Evolutionary conservation across 2,888 invertebrate species (phyloP).

Genomic region (Andrena minutula): DNA sequence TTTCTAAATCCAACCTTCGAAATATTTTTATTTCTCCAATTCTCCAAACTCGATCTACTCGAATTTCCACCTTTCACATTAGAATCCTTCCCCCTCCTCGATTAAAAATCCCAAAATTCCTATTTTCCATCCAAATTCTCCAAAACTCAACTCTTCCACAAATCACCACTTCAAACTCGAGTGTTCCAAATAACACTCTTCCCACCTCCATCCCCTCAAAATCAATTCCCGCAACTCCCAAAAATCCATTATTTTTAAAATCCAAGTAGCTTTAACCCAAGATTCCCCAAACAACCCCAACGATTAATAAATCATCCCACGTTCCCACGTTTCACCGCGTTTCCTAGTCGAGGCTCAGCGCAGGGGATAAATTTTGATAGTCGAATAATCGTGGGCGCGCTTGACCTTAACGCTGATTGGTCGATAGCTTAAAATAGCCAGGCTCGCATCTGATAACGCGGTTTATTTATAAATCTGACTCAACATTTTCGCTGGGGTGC

Average conservation of each 20-base stretch:
- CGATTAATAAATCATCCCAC: background rate
- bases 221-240: too few relatives aligned
- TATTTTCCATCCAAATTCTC: too few relatives aligned
- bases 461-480: slow-evolving; percentile 67
- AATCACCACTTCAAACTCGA: too few relatives aligned
- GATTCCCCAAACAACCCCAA: background rate
- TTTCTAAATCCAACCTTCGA: too few relatives aligned
- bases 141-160: too few relatives aligned
- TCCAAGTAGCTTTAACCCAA: background rate
- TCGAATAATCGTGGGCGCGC: slow-evolving; percentile 73
- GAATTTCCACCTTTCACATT: background rate
- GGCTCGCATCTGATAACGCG: slow-evolving; percentile 75
- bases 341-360: slow-evolving; percentile 76
- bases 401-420: slow-evolving; percentile 83
- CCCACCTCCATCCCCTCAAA: too few relatives aligned
- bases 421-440: slow-evolving; percentile 83
- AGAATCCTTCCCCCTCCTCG: background rate
- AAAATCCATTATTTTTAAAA: background rate
- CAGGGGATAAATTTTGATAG: slow-evolving; percentile 70
- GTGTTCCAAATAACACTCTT: too few relatives aligned
- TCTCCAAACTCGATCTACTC: background rate
- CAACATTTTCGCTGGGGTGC: slow-evolving; percentile 47
- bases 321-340: background rate
- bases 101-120: too few relatives aligned
- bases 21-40: background rate